Evolutionary conservation across 2,888 invertebrate species (phyloP), one percentile per base, ranked within the genome.

Genomic region (Tenthredo livida): DNA sequence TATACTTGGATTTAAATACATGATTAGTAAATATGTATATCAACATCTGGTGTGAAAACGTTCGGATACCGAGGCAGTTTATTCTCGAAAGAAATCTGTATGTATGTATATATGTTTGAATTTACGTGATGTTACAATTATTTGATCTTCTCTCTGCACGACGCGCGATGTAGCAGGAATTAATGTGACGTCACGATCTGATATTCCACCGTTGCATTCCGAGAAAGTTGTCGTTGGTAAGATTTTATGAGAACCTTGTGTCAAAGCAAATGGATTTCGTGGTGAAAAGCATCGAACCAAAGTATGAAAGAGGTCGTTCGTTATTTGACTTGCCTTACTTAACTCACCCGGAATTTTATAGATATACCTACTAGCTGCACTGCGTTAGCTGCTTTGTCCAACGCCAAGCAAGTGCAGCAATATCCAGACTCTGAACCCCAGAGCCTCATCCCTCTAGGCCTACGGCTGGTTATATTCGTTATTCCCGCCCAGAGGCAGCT

Each of bases 401-500:
- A 40, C 40, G 61, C 61, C 6, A 43, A 80, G 65, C 80, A 80
- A 80, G 80, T 80, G 80, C 80, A 25, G 80, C 80, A 25, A 29
- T 29, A 17, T 25, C 9, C 40, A 29, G 54, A 12, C 50, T 77
- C 54, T n/a, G 54, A 61, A 40, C 58, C 80, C 37, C 50, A 54
- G 33, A 54, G 43, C 58, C 65, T 80, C 80, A 58, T 80, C 61
- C 80, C 80, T 40, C 40, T 61, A 61, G 80, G 58, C 61, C 80
- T 80, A 58, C 37, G 65, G 65, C 61, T 58, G 58, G 80, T 80
- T 80, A 80, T 80, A 80, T 80, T 80, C 80, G 65, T 80, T 65
- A 80, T 80, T 80, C 40, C 80, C 29, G 80, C 65, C 40, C 80
- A 80, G 80, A 58, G 80, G 80, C 80, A 80, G 80, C 65, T 61